Percentiles rank a stretch among this genome's conserved stretches.
Conservation (phyloP, 2,888 invertebrate species). For the Pyrrhosoma nymphula region DNA sequence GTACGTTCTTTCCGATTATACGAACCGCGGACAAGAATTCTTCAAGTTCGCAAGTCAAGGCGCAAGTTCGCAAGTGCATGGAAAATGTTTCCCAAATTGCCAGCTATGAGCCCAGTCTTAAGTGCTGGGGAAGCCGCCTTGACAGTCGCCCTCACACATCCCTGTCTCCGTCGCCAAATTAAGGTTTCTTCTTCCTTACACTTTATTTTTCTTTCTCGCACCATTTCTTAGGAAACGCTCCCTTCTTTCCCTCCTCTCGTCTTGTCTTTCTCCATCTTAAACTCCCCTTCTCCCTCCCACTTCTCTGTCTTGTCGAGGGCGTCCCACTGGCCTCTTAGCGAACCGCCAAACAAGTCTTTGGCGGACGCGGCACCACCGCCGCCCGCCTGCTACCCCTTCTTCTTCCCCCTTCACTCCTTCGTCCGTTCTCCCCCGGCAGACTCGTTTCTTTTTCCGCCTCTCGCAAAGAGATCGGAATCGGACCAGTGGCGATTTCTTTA, state of each 20-base stretch:
- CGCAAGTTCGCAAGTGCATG: too few relatives aligned
- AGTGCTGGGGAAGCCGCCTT: too few relatives aligned
- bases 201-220: not conserved
- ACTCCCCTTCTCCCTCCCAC: not conserved
- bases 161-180: too few relatives aligned
- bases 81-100: too few relatives aligned
- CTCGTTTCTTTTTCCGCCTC: not conserved
- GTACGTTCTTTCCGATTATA: too few relatives aligned
- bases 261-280: not conserved
- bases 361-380: not conserved
- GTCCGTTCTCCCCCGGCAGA: not conserved
- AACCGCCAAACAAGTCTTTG: slow-evolving; percentile 33
- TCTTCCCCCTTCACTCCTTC: not conserved
- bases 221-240: not conserved
- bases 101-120: too few relatives aligned
- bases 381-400: not conserved
- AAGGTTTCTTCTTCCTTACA: too few relatives aligned
- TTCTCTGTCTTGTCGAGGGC: not conserved
- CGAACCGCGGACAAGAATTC: too few relatives aligned
- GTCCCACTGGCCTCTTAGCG: slow-evolving; percentile 61
- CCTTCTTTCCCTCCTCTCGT: not conserved
- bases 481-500: not conserved
- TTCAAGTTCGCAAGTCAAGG: too few relatives aligned
- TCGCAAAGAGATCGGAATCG: not conserved
- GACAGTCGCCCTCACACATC: too few relatives aligned